A percentile compares a stretch with the other conserved stretches of the same genome.
Conservation (phyloP, 2,888 invertebrate genomes). For the Dascillus cervinus region DNA sequence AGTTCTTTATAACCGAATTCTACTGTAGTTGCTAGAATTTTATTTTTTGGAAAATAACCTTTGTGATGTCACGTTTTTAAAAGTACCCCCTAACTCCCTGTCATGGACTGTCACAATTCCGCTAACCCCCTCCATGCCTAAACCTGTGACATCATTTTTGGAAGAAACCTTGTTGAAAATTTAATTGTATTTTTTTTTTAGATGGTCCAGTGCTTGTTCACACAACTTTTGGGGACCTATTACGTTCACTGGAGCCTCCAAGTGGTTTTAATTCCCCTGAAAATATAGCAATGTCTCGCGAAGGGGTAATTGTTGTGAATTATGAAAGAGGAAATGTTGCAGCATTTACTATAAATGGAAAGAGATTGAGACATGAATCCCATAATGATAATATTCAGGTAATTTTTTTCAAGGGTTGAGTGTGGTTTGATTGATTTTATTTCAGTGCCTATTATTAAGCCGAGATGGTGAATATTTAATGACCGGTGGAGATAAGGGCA, state of each 20-base stretch:
- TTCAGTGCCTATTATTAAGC: slow-evolving; percentile 82
- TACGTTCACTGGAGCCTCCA: slow-evolving; percentile 83
- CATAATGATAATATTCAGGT: slow-evolving; percentile 95
- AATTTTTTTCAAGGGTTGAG: slow-evolving; percentile 16
- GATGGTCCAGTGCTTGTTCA: slow-evolving; percentile 96
- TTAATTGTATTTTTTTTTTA: no score
- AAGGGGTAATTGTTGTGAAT: slow-evolving; percentile 91
- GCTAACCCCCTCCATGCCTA: no score
- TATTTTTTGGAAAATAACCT: no score
- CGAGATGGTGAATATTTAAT: slow-evolving; percentile 98
- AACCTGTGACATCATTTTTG: no score
- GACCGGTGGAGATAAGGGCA: slow-evolving; percentile 94
- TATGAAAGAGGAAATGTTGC: slow-evolving; percentile 89
- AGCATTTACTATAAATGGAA: slow-evolving; percentile 91
- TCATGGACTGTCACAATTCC: no score
- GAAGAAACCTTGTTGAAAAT: no score
- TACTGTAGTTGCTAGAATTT: no score
- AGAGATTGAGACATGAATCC: slow-evolving; percentile 78
- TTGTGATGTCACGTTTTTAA: no score
- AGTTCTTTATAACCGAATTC: no score
- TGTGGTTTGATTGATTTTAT: not conserved
- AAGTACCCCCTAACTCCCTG: no score
- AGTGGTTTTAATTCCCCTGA: slow-evolving; percentile 68
- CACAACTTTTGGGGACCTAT: slow-evolving; percentile 93
- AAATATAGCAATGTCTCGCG: slow-evolving; percentile 89